Evolutionary conservation across 2,888 invertebrate species (phyloP).

Genomic region (Spodoptera littoralis): DNA sequence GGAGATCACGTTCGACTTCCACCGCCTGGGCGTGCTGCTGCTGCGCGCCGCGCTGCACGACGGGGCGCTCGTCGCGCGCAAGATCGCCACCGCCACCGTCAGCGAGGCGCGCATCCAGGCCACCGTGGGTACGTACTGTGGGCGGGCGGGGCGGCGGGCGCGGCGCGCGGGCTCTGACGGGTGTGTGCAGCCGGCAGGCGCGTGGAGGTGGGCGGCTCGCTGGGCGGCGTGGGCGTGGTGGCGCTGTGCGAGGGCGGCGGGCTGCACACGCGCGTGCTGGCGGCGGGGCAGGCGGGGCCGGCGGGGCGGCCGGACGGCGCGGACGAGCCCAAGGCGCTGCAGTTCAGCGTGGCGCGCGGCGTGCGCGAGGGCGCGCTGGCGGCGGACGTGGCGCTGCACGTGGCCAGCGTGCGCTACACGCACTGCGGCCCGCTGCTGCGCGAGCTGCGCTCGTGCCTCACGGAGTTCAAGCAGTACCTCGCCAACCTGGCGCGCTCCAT

Average conservation of each 20-base stretch:
- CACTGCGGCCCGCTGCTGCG: slow-evolving; percentile 96
- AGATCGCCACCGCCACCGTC: slow-evolving; percentile 98
- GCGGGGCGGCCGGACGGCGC: slow-evolving; percentile 89
- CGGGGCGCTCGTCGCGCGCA: slow-evolving; percentile 92
- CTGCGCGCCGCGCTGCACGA: slow-evolving; percentile 94
- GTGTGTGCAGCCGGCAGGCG: slow-evolving; percentile 77
- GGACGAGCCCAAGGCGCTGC: slow-evolving; percentile 70
- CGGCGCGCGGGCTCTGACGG: background rate
- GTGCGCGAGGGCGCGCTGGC: slow-evolving; percentile 61
- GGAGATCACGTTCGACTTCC: slow-evolving; percentile 97
- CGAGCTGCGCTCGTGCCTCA: slow-evolving; percentile 96
- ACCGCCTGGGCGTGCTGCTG: slow-evolving; percentile 95
- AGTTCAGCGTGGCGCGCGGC: slow-evolving; percentile 66
- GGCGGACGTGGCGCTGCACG: slow-evolving; percentile 85
- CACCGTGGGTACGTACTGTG: slow-evolving; percentile 89
- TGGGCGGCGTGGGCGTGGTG: slow-evolving; percentile 97
- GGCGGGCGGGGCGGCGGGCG: too few relatives aligned
- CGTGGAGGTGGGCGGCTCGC: slow-evolving; percentile 93
- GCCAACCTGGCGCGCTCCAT: slow-evolving; percentile 95
- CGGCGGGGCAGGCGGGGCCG: slow-evolving; percentile 93
- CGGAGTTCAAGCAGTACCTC: slow-evolving; percentile 96
- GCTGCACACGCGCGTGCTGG: slow-evolving; percentile 95
- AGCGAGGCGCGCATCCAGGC: slow-evolving; percentile 97
- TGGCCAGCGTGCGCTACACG: slow-evolving; percentile 98
- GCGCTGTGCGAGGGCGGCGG: slow-evolving; percentile 96